Evolutionary conservation across 2,113 vertebrate species (phyloP).

Genomic region (Junco hyemalis): DNA sequence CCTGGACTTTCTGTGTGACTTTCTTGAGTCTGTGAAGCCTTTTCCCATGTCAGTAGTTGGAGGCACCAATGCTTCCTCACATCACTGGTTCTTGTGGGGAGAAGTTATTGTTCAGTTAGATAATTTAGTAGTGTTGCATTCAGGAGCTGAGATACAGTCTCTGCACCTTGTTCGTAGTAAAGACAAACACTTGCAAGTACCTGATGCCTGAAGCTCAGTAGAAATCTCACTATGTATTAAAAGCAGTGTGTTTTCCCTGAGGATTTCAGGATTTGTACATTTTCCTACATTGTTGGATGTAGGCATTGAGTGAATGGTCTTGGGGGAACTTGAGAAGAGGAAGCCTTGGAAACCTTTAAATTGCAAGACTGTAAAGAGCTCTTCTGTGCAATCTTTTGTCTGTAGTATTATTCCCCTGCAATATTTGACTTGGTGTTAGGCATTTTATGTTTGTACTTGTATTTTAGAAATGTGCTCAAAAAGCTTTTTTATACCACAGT

Average conservation of each 20-base stretch:
- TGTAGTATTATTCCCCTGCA: neutral
- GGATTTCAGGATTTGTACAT: neutral
- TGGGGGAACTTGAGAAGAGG: neutral
- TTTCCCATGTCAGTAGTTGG: neutral
- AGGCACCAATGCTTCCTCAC: neutral
- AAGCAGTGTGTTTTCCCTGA: neutral
- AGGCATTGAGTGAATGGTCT: neutral
- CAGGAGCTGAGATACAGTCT: neutral
- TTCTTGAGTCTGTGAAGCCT: neutral
- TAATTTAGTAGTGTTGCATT: neutral
- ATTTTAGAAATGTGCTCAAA: neutral
- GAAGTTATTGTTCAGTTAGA: neutral
- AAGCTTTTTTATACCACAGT: neutral
- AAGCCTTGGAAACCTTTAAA: neutral
- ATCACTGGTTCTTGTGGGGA: neutral
- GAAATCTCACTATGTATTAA: neutral
- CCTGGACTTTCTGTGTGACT: neutral
- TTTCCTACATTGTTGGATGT: neutral
- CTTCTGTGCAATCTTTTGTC: neutral
- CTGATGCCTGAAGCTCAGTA: neutral
- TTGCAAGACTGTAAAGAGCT: neutral
- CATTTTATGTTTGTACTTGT: neutral
- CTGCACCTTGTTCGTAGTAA: neutral
- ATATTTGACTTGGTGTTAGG: neutral
- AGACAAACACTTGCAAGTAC: neutral